Conservation (phyloP, 2,797 vertebrate species). For the Phoeniculus purpureus region DNA sequence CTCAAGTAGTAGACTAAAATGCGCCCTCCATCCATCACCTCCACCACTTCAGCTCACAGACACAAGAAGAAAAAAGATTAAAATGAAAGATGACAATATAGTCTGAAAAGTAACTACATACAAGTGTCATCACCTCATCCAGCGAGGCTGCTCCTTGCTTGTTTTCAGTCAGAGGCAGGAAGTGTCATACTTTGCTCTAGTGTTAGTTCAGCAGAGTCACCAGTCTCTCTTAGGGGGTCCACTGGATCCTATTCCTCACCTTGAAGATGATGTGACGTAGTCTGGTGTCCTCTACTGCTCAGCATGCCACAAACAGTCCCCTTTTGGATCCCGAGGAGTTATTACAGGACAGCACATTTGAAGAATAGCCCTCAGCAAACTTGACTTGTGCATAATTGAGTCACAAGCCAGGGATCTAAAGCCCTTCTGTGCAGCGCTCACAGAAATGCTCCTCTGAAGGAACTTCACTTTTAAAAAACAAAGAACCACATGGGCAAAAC, state of each 20-base stretch:
- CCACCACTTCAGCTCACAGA: conserved; percentile 32
- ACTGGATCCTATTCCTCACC: neutral
- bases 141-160: neutral
- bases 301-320: neutral
- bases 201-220: neutral
- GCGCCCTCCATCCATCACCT: neutral
- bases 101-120: conserved; percentile 24
- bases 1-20: conserved; percentile 26
- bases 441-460: neutral
- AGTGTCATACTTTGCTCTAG: neutral
- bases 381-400: neutral
- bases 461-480: neutral
- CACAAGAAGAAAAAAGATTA: conserved; percentile 53
- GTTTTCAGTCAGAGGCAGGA: neutral
- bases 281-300: neutral
- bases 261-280: neutral
- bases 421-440: neutral
- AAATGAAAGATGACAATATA: conserved; percentile 24
- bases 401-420: neutral
- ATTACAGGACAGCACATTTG: neutral
- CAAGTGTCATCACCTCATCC: conserved; percentile 27
- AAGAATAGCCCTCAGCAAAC: neutral
- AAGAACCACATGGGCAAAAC: neutral
- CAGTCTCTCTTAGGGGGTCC: neutral
- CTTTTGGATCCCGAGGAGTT: neutral